Base-by-base conservation (phyloP, 2,888 invertebrate species). In the Ichneumoninae sp. region DNA sequence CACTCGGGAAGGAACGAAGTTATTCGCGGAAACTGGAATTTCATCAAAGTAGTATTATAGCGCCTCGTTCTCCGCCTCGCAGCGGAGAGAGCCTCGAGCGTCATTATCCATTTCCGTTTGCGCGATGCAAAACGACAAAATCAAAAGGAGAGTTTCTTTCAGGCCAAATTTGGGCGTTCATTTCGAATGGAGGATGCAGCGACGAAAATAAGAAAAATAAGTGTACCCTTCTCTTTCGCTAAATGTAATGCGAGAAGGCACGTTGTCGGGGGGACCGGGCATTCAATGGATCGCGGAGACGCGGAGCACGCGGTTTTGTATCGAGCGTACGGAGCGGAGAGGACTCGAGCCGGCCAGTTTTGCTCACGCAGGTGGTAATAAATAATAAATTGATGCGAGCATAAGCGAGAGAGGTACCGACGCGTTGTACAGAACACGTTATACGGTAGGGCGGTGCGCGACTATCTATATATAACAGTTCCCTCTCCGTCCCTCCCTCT, bases 301-400 rank as follows among this genome's bases (percentile, higher is more conserved):
- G 74, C 57, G 13, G 44, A 72, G 74, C 74, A 52, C 36, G 52
- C 72, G 19, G 69, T 57, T 80, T 60, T 33, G 30, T 62, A 62
- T 62, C 30, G 30, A 44, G 36, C 13, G 62, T 57, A 80, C 22
- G 70, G 74, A 72, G 60, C 50, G 76, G 69, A 30, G 83, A 84
- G 82, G 75, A 66, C 57, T 30, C n/a, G 72, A 68, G 54, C 71
- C 65, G 66, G 76, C 74, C 47, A 74, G 83, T 84, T 84, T 84
- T 84, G 84, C 79, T 81, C 84, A 79, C 82, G 84, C 84, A 84
- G 84, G 83, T 81, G 84, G 86, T 84, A 87, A 86, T 87, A 87
- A 87, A 87, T 87, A 87, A 87, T 86, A 87, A 86, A 87, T 87
- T 87, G 87, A 87, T 86, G 86, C 79, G 66, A 79, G 80, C 75